Evolutionary conservation across 2,113 vertebrate genomes (phyloP), one percentile per base, ranked within the genome.

Genomic region (Poeciliopsis turrubarensis): DNA sequence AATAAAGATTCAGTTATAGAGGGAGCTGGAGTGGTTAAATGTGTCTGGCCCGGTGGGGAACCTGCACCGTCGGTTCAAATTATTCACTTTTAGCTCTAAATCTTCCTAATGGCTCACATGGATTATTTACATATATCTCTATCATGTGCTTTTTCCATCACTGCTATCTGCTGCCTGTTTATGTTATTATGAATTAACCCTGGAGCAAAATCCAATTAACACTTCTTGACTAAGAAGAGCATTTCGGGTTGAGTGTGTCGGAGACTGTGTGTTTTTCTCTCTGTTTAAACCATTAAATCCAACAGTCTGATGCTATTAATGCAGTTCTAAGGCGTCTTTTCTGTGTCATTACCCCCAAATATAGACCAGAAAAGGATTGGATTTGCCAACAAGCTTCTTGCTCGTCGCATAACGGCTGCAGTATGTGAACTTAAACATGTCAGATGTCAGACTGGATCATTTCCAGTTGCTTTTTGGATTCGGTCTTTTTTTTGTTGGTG

Each of bases 291-390:
- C 71, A 51, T 75, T 65, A 47, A 75, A 75, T 86, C 54, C 65
- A 72, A 29, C 51, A 39, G 44, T 79, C 65, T 79, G 77, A 82
- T 73, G 54, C 75, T 78, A 64, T 75, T 79, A 81, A 82, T 75
- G 37, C 72, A 71, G 60, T 75, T 69, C 68, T 32, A 72, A 86
- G 77, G 71, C 79, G 73, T 32, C 32, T 80, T 88, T 88, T 80
- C 71, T 60, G 69, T 81, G 75, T 76, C 75, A 85, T 87, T 86
- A 81, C 73, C 80, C 79, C 67, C 84, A 83, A 90, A 88, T 81
- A 81, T 77, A 85, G 84, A 71, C 68, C 22, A 67, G 68, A 85
- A 65, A 77, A 77, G 71, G 77, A 79, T 72, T 54, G 79, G 80
- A 85, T 90, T 86, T 80, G 62, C 65, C 80, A 77, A 12, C 68